A percentile compares a stretch with the other conserved stretches of the same genome.
These are phyloP conservation scores for Eubasilissa regina DNA, from an alignment of 1,140 invertebrate genomes.

Conservation along the genomic window DNA sequence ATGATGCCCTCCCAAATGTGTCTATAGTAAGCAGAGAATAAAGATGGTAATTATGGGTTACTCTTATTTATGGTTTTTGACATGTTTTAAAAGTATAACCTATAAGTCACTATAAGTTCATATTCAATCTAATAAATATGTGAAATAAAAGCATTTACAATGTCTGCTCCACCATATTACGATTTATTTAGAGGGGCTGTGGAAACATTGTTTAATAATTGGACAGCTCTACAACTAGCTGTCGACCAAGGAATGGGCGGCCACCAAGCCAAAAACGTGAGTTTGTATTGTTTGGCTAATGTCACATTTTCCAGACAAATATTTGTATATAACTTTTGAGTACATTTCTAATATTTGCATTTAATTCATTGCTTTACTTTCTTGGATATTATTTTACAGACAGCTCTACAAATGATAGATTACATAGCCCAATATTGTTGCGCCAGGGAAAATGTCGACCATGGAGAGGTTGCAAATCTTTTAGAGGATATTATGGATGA, in stretches of 20 bases:
- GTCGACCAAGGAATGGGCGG: slow-evolving; percentile 75
- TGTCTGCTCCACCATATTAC: slow-evolving; percentile 47
- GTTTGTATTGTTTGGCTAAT: slow-evolving; percentile 12
- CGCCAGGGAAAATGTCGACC: slow-evolving; percentile 66
- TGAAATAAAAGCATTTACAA: not conserved
- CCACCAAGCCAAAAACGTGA: slow-evolving; percentile 71
- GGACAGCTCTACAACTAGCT: slow-evolving; percentile 73
- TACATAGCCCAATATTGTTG: slow-evolving; percentile 71
- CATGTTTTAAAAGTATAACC: not conserved
- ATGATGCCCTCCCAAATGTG: too few relatives aligned
- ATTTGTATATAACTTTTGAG: too few relatives aligned
- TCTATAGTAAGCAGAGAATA: too few relatives aligned
- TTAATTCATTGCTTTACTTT: not conserved
- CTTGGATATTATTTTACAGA: slow-evolving; percentile 61
- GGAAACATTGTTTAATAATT: slow-evolving; percentile 73
- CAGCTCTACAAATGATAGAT: slow-evolving; percentile 69
- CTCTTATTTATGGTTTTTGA: too few relatives aligned
- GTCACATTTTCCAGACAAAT: not conserved
- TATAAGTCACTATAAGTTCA: not conserved
- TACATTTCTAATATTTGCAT: not conserved
- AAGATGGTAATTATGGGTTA: too few relatives aligned
- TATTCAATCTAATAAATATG: not conserved
- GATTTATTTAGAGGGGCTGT: slow-evolving; percentile 67
- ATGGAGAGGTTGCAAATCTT: slow-evolving; percentile 69
- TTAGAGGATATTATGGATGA: slow-evolving; percentile 74